phyloP scores from a whole-genome alignment of 2,113 vertebrate genomes.

The Mesocricetus auratus region DNA sequence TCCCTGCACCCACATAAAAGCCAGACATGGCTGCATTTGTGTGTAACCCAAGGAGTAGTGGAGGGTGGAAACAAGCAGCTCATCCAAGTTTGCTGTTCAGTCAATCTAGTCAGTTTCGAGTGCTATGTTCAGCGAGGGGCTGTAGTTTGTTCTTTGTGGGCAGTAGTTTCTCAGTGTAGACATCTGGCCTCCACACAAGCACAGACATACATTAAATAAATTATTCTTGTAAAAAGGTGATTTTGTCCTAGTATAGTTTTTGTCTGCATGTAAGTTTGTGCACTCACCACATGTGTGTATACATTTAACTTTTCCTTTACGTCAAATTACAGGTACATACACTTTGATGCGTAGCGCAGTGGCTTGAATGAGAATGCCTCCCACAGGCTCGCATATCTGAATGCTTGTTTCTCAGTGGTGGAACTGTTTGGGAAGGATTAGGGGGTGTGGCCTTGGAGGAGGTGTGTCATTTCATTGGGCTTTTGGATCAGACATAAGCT shows the following conservation, averaged over 20 bases:
- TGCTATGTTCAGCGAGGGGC: no score
- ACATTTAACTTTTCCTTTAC: conserved; percentile 4
- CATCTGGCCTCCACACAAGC: neutral
- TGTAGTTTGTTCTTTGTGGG: neutral
- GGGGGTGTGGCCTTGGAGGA: neutral
- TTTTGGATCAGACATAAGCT: neutral
- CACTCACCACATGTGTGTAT: no score
- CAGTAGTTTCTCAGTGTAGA: neutral
- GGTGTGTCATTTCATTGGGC: neutral
- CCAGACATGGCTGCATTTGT: neutral
- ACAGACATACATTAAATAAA: neutral
- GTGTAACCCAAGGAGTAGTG: no score
- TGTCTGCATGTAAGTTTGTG: neutral
- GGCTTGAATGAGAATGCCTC: neutral
- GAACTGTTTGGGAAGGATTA: neutral
- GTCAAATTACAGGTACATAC: neutral
- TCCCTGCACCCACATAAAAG: neutral
- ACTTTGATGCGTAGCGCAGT: neutral
- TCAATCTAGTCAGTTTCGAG: neutral
- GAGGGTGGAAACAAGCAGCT: no score
- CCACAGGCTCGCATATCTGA: neutral
- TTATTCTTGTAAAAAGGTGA: neutral
- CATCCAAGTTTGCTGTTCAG: neutral
- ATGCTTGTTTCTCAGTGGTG: neutral
- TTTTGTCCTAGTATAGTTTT: neutral